These are phyloP conservation scores for Eira barbara DNA, from an alignment of 2,113 vertebrate genomes.

Conservation along the genomic window DNA sequence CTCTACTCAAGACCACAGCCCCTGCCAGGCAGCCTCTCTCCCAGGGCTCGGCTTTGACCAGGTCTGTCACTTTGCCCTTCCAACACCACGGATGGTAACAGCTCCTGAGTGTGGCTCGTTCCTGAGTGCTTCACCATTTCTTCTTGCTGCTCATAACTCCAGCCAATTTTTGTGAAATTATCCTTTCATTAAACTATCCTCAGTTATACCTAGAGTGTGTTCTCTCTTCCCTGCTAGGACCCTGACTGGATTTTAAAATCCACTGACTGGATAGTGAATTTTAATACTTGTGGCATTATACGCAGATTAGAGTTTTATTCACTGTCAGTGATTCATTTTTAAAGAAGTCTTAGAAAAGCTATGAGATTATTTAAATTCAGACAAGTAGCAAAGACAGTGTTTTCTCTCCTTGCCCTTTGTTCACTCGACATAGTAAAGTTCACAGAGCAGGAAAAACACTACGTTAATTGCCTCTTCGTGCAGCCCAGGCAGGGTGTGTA, in stretches of 20 bases:
- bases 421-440: not conserved
- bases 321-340: not conserved
- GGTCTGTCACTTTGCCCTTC: not conserved
- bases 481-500: not conserved
- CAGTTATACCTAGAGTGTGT: not conserved
- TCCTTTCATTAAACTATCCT: not conserved
- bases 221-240: not conserved
- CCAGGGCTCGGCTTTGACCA: not conserved
- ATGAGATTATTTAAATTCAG: conserved; percentile 8
- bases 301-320: not conserved
- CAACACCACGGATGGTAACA: not conserved
- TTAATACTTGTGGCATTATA: not conserved
- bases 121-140: not conserved
- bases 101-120: not conserved
- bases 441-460: not conserved
- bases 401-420: not conserved
- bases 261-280: not conserved
- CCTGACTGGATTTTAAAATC: not conserved
- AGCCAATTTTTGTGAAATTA: not conserved
- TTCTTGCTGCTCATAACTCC: not conserved
- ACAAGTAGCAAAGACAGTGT: not conserved
- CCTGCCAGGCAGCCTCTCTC: too few relatives aligned
- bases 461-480: not conserved
- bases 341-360: conserved; percentile 1
- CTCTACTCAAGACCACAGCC: not conserved